Evolutionary conservation across 2,113 vertebrate genomes (phyloP).

Genomic region (Hippocampus comes): DNA sequence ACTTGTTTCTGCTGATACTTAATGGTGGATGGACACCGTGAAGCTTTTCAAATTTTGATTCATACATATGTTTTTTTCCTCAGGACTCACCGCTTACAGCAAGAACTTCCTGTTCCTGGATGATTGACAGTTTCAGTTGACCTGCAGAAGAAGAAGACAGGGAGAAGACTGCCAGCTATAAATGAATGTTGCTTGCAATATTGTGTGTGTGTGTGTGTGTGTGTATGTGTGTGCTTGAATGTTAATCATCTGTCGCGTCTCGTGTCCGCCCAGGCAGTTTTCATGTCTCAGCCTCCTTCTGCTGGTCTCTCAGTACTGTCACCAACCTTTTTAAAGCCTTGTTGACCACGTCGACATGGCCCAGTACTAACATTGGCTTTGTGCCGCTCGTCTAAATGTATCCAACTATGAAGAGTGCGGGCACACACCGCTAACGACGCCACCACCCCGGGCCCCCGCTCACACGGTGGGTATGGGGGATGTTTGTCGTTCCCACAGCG

Average conservation of each 20-base stretch:
- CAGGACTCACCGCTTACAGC: constrained; percentile 58
- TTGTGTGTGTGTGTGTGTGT: background rate
- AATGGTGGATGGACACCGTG: background rate
- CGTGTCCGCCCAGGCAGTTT: constrained; percentile 5
- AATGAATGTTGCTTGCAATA: background rate
- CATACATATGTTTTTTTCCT: background rate
- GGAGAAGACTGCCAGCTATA: background rate
- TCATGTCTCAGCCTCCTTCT: constrained; percentile 16
- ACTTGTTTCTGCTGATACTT: background rate
- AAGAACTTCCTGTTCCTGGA: constrained; percentile 47
- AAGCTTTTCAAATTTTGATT: background rate
- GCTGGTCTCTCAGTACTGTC: constrained; percentile 19
- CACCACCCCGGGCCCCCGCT: constrained; percentile 45
- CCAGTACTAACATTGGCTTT: constrained; percentile 60
- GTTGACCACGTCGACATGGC: constrained; percentile 56
- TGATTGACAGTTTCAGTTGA: constrained; percentile 67
- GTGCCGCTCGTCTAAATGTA: constrained; percentile 56
- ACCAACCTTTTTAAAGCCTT: constrained; percentile 21
- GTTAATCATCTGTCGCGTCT: constrained; percentile 24
- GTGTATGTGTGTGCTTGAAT: background rate
- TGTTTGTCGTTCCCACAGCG: constrained; percentile 73
- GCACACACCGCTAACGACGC: constrained; percentile 46
- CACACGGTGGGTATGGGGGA: constrained; percentile 57
- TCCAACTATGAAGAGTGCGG: constrained; percentile 47
- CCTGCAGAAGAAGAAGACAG: constrained; percentile 40